A percentile compares a stretch with the other conserved stretches of the same genome.
phyloP scores from a whole-genome alignment of 2,888 invertebrate species.

The Drosophila paramelanica region DNA sequence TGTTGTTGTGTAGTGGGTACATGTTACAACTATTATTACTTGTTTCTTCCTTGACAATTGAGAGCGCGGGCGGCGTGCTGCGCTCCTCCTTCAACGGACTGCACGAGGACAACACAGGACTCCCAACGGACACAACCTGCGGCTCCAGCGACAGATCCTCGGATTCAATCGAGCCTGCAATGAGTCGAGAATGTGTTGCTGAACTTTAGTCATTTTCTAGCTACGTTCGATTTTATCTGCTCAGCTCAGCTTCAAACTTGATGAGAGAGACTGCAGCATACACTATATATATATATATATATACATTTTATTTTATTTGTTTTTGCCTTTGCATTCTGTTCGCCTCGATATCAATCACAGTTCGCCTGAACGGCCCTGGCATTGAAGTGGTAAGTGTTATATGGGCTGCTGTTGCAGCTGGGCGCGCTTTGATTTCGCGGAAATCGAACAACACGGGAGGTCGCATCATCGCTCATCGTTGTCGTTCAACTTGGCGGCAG shows the following conservation, averaged over 20 bases:
- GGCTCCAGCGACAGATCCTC: constrained; percentile 91
- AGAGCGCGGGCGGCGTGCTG: constrained; percentile 88
- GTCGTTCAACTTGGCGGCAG: constrained; percentile 18
- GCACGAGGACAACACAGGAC: constrained; percentile 85
- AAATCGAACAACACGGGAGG: constrained; percentile 83
- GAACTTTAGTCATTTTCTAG: constrained; percentile 13
- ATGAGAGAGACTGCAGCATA: constrained; percentile 10
- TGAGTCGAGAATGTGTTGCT: constrained; percentile 5
- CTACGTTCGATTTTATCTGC: constrained; percentile 7
- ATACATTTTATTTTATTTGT: constrained; percentile 2
- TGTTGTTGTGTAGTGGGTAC: constrained; percentile 84
- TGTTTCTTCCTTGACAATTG: constrained; percentile 90
- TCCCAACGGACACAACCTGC: constrained; percentile 84
- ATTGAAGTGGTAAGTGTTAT: constrained; percentile 57
- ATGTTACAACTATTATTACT: constrained; percentile 88
- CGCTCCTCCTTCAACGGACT: constrained; percentile 89
- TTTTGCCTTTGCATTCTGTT: neutral
- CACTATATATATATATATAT: neutral
- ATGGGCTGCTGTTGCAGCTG: constrained; percentile 72
- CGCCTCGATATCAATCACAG: constrained; percentile 72
- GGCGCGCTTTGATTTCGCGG: constrained; percentile 78
- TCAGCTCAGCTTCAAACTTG: constrained; percentile 21
- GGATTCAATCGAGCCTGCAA: constrained; percentile 91
- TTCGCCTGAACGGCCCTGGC: constrained; percentile 68
- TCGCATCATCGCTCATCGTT: constrained; percentile 79